Percentiles rank a stretch among this genome's conserved stretches.
Evolutionary conservation across 2,797 vertebrate species (phyloP).

Genomic region (Acanthurus lineatus): DNA sequence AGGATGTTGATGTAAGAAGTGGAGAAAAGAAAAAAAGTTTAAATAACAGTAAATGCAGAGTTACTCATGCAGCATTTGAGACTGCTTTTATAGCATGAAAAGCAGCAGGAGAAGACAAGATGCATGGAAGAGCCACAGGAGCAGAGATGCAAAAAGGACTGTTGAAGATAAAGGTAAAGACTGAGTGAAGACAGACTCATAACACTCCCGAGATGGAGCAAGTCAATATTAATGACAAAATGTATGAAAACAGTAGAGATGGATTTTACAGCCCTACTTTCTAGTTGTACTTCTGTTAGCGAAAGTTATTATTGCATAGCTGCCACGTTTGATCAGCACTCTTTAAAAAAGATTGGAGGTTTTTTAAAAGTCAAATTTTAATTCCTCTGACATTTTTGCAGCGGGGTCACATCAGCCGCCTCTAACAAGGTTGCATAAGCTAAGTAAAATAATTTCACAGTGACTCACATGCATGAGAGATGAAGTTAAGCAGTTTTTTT

Average conservation of each 20-base stretch:
- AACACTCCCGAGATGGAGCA: not conserved
- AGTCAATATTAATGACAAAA: not conserved
- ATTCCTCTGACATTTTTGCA: constrained; percentile 54
- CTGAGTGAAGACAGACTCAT: not conserved
- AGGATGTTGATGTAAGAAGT: too few relatives aligned
- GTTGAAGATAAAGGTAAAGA: not conserved
- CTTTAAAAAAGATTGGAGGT: constrained; percentile 16
- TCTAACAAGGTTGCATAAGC: constrained; percentile 63
- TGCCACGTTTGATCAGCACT: constrained; percentile 43
- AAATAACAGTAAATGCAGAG: not conserved
- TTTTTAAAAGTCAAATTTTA: constrained; percentile 53
- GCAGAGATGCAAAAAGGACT: not conserved
- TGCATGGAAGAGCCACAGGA: not conserved
- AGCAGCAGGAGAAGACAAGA: not conserved
- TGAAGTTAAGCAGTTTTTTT: constrained; percentile 20
- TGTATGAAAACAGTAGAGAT: not conserved
- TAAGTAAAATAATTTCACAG: constrained; percentile 62
- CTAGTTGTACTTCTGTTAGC: not conserved
- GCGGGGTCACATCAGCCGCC: constrained; percentile 47
- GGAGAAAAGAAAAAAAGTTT: not conserved
- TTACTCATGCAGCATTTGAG: not conserved
- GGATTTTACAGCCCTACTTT: not conserved
- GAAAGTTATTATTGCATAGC: constrained; percentile 19
- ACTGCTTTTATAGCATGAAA: not conserved
- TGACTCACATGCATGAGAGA: constrained; percentile 64